These are phyloP conservation scores for Sycophaga agraensis DNA, from an alignment of 1,140 invertebrate genomes.

Conservation along the genomic window DNA sequence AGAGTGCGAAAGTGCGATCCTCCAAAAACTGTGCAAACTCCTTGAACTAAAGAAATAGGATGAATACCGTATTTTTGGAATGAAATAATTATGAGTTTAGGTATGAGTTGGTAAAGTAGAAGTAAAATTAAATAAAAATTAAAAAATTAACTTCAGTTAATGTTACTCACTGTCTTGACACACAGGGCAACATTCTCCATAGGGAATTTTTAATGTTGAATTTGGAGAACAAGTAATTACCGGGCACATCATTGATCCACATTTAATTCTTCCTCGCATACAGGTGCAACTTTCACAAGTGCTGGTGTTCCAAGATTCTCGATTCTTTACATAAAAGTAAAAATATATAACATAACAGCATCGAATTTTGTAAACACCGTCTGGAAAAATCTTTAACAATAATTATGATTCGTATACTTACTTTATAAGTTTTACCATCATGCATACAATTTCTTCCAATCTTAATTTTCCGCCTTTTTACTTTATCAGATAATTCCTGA, in stretches of 20 bases:
- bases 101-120: too few species aligned
- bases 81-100: too few species aligned
- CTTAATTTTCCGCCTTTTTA: too few species aligned
- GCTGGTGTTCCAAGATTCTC: conserved; percentile 81
- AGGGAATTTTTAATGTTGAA: conserved; percentile 67
- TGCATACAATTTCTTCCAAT: neutral
- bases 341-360: neutral
- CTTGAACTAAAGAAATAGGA: conserved; percentile 65
- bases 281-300: conserved; percentile 84
- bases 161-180: conserved; percentile 73
- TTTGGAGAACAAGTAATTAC: conserved; percentile 68
- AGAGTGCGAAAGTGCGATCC: conserved; percentile 92
- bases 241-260: conserved; percentile 75
- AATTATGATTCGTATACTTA: neutral
- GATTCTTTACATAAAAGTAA: conserved; percentile 66
- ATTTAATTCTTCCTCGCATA: conserved; percentile 74
- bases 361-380: neutral
- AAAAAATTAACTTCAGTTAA: neutral
- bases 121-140: neutral
- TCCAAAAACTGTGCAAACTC: conserved; percentile 88
- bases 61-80: too few species aligned
- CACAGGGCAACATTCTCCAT: conserved; percentile 81
- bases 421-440: neutral
- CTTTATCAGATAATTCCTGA: neutral
- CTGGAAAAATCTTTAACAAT: too few species aligned